Evolutionary conservation across 1,140 invertebrate species (phyloP).

Genomic region (Solen grandis): DNA sequence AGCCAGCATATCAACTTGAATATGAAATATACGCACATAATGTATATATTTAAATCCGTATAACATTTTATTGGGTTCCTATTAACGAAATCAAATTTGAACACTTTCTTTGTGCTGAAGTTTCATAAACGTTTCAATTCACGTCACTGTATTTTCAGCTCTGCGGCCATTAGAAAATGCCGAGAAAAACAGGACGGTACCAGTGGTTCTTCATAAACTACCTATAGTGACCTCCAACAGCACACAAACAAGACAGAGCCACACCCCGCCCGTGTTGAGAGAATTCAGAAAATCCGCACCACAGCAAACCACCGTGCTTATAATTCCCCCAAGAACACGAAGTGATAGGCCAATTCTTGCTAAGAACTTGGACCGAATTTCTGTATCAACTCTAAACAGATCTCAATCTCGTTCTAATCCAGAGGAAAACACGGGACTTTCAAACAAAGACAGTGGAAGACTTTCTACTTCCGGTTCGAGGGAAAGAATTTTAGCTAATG

Average conservation of each 20-base stretch:
- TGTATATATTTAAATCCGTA: too few species aligned
- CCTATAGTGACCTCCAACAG: constrained; percentile 6
- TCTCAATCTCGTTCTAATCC: too few species aligned
- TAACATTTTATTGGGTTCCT: too few species aligned
- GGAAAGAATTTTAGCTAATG: constrained; percentile 10
- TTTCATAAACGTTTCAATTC: too few species aligned
- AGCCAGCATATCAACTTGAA: too few species aligned
- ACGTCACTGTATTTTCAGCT: constrained; percentile 27
- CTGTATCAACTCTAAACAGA: background rate
- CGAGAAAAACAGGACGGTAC: constrained; percentile 22
- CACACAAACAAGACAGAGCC: too few species aligned
- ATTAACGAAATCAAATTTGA: too few species aligned
- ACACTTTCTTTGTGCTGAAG: too few species aligned
- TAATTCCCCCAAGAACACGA: constrained; percentile 7
- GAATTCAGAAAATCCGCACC: background rate
- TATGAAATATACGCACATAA: too few species aligned
- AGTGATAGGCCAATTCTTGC: constrained; percentile 13
- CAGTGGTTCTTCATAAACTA: constrained; percentile 30
- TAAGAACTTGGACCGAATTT: constrained; percentile 8
- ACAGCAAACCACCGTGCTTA: constrained; percentile 15
- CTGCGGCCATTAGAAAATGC: constrained; percentile 41
- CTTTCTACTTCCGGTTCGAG: too few species aligned
- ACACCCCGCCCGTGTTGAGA: background rate
- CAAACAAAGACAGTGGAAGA: too few species aligned
- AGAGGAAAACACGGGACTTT: too few species aligned